Conservation (phyloP, 2,797 vertebrate species). For the Acanthurus tractus region DNA sequence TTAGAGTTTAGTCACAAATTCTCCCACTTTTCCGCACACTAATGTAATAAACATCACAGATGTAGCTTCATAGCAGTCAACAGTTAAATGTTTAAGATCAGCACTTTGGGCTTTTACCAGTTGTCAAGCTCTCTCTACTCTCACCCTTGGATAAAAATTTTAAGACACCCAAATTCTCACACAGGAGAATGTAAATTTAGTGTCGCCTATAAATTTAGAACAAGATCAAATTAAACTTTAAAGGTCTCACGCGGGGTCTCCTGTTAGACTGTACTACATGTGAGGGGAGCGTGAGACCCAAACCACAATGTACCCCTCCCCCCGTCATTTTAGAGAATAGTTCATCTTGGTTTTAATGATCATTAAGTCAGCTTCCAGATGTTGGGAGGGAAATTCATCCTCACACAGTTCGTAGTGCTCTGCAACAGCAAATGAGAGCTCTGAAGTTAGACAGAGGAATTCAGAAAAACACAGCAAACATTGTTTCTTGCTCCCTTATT, state of each 20-base stretch:
- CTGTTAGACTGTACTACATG: constrained; percentile 50
- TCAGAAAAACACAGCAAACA: constrained; percentile 62
- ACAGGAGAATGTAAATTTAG: constrained; percentile 71
- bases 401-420: constrained; percentile 67
- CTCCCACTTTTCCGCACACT: constrained; percentile 41
- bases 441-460: constrained; percentile 50
- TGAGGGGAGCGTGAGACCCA: constrained; percentile 67
- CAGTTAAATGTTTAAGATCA: constrained; percentile 41
- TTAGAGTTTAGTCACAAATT: constrained; percentile 48
- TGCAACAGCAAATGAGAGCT: constrained; percentile 64
- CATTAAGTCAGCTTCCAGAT: constrained; percentile 84
- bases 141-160: constrained; percentile 42
- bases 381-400: constrained; percentile 74
- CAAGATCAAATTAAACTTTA: constrained; percentile 75
- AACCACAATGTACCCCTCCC: constrained; percentile 57
- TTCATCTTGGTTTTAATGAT: constrained; percentile 79
- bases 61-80: constrained; percentile 31
- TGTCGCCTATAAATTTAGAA: constrained; percentile 77
- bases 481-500: constrained; percentile 64
- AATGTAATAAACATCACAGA: constrained; percentile 52
- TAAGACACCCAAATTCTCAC: constrained; percentile 63
- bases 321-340: constrained; percentile 71
- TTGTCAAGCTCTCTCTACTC: constrained; percentile 31
- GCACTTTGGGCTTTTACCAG: constrained; percentile 3
- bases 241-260: constrained; percentile 68